Evolutionary conservation across 2,797 vertebrate species (phyloP).

Genomic region (Enteromius anoplus): DNA sequence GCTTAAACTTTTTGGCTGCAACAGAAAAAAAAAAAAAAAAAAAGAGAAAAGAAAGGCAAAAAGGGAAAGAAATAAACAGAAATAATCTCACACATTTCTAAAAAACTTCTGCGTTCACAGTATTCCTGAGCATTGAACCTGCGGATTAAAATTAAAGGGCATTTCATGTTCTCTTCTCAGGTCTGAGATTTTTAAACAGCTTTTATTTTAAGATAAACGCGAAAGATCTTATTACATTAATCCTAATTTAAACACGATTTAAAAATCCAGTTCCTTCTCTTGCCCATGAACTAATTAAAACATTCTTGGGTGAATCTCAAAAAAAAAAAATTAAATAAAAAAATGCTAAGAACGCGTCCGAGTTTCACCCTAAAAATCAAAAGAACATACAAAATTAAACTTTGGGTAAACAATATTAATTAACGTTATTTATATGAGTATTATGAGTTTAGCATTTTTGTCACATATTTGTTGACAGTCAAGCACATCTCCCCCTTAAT

Average conservation of each 20-base stretch:
- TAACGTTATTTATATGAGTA: not conserved
- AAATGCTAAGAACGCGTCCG: not conserved
- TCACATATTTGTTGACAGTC: not conserved
- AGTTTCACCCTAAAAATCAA: not conserved
- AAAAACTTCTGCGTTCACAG: constrained; percentile 51
- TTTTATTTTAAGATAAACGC: not conserved
- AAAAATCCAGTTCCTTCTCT: not conserved
- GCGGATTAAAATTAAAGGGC: constrained; percentile 28
- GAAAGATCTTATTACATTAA: not conserved
- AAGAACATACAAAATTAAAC: not conserved
- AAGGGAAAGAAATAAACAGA: constrained; percentile 1
- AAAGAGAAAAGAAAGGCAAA: not conserved
- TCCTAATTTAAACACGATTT: not conserved
- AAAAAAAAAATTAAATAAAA: not conserved
- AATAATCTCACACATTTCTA: constrained; percentile 7
- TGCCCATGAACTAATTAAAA: not conserved
- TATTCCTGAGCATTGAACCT: constrained; percentile 61
- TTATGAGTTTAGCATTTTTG: not conserved
- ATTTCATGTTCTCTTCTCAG: not conserved
- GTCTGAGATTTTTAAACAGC: not conserved
- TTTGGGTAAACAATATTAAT: not conserved
- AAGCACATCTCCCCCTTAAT: not conserved
- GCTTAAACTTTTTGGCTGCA: constrained; percentile 6
- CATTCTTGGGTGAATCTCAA: not conserved
- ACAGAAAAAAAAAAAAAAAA: not conserved